Evolutionary conservation across 53 echinoderm and acorn worm species (phyloP).

Genomic region (Henricia sp.): DNA sequence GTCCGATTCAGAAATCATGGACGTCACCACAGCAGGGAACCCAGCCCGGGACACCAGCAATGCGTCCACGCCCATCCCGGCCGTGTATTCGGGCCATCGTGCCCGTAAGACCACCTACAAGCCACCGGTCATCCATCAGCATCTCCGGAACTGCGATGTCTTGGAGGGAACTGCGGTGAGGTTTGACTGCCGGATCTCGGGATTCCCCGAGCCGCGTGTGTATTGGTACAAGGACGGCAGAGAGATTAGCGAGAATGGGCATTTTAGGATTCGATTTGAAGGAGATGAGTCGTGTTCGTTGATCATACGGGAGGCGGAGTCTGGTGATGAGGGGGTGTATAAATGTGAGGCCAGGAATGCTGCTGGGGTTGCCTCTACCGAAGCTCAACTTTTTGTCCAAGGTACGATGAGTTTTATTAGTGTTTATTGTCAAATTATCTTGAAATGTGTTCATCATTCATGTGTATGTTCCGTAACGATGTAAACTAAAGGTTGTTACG

Average conservation of each 20-base stretch:
- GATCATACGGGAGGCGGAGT: conserved; percentile 57
- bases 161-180: conserved; percentile 69
- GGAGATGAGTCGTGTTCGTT: conserved; percentile 65
- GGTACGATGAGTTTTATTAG: conserved; percentile 65
- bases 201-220: conserved; percentile 80
- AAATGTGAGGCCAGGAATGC: conserved; percentile 89
- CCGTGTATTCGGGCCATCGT: conserved; percentile 67
- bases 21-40: conserved; percentile 8
- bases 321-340: conserved; percentile 83
- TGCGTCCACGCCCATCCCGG: conserved; percentile 69
- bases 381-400: conserved; percentile 84
- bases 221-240: conserved; percentile 90
- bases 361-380: conserved; percentile 81
- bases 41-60: conserved; percentile 30
- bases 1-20: conserved; percentile 43
- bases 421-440: conserved; percentile 10
- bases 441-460: no score
- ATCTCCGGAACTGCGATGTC: conserved; percentile 78
- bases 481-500: no score
- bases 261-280: conserved; percentile 61
- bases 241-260: conserved; percentile 62
- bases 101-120: conserved; percentile 64
- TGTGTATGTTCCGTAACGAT: no score
- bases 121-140: conserved; percentile 80
- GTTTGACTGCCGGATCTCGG: conserved; percentile 82